Percentiles rank a stretch among this genome's conserved stretches.
Evolutionary conservation across 1,140 invertebrate genomes (phyloP).

Genomic region (Drosophila kurseongensis): DNA sequence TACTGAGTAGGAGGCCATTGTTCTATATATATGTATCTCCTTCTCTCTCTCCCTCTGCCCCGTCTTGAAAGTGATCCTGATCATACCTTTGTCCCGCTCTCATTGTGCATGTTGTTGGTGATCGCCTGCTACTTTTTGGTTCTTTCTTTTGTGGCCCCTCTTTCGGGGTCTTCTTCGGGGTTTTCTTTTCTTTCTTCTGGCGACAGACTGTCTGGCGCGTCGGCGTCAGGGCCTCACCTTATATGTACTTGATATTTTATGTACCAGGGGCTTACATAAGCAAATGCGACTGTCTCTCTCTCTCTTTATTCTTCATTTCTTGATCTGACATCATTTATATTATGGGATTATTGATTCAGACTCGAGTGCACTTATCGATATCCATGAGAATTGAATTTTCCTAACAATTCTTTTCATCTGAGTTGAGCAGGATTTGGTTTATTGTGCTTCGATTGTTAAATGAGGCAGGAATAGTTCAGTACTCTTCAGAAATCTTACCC

Average conservation of each 20-base stretch:
- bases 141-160: constrained; percentile 20
- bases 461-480: constrained; percentile 2
- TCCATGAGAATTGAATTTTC: constrained; percentile 29
- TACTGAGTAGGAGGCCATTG: constrained; percentile 74
- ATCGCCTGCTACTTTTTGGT: constrained; percentile 59
- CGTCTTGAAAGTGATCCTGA: constrained; percentile 61
- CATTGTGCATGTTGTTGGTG: constrained; percentile 67
- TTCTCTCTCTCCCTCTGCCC: constrained; percentile 2
- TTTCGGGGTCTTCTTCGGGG: constrained; percentile 15
- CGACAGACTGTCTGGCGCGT: constrained; percentile 77
- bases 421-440: constrained; percentile 27
- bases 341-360: constrained; percentile 57
- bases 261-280: constrained; percentile 32
- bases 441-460: constrained; percentile 25
- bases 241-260: constrained; percentile 24
- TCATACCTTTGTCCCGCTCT: constrained; percentile 65
- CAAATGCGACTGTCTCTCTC: constrained; percentile 28
- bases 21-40: constrained; percentile 22
- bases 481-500: background rate
- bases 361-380: constrained; percentile 28
- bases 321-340: constrained; percentile 65
- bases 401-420: constrained; percentile 22
- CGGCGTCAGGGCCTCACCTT: constrained; percentile 48
- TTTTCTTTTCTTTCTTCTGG: constrained; percentile 32
- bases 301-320: constrained; percentile 13